Conservation (phyloP, 2,888 invertebrate genomes). For the Caenorhabditis sp. region DNA sequence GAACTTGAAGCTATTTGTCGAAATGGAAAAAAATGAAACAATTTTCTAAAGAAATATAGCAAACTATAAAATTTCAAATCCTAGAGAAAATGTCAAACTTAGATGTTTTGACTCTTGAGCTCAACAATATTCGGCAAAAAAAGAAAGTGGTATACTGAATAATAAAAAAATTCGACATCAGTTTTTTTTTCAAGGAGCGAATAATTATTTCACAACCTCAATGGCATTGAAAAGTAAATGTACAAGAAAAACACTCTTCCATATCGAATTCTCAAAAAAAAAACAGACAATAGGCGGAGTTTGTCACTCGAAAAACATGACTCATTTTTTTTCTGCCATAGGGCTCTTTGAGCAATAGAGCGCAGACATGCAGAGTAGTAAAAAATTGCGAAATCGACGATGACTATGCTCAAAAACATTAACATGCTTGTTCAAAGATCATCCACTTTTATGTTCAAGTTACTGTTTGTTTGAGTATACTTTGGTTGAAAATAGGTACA, state of each 20-base stretch:
- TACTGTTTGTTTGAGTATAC: neutral
- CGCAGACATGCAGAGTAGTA: slow-evolving; percentile 8
- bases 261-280: neutral
- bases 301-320: slow-evolving; percentile 19
- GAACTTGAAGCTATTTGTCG: too few species aligned
- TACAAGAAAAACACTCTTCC: slow-evolving; percentile 1
- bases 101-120: too few species aligned
- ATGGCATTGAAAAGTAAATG: slow-evolving; percentile 18
- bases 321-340: slow-evolving; percentile 20
- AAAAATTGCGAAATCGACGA: slow-evolving; percentile 29
- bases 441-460: too few species aligned
- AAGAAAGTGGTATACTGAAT: neutral
- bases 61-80: too few species aligned
- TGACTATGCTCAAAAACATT: slow-evolving; percentile 1
- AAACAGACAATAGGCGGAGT: slow-evolving; percentile 31
- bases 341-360: slow-evolving; percentile 12
- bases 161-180: neutral
- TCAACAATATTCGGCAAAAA: too few species aligned
- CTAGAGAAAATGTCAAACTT: too few species aligned
- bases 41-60: too few species aligned
- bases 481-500: neutral
- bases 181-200: neutral
- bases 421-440: neutral
- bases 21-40: too few species aligned
- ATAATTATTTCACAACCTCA: slow-evolving; percentile 5